Conservation (phyloP, 2,888 invertebrate species). For the Drosophila setosimentum region DNA sequence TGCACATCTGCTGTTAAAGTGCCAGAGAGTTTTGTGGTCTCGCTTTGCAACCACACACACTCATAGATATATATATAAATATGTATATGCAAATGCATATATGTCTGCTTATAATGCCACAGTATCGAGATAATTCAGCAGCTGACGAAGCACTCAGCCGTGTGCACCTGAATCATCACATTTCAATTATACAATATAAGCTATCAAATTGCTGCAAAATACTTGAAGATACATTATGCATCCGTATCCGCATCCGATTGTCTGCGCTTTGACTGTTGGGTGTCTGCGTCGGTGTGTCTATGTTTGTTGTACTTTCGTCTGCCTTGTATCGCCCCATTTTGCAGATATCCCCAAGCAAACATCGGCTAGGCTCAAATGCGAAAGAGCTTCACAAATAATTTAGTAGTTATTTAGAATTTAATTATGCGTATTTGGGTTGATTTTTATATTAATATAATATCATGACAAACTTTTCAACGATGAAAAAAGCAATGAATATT, state of each 20-base stretch:
- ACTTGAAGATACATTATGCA: conserved; percentile 44
- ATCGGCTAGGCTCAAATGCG: conserved; percentile 15
- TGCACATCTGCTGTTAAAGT: conserved; percentile 16
- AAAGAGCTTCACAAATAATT: neutral
- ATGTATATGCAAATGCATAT: neutral
- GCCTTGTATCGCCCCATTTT: conserved; percentile 21
- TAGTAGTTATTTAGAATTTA: neutral
- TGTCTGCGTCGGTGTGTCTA: neutral
- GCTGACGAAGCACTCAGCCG: conserved; percentile 49
- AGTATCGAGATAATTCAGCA: conserved; percentile 25
- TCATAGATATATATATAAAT: neutral
- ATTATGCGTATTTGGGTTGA: neutral
- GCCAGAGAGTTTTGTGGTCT: conserved; percentile 52
- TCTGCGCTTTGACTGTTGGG: neutral
- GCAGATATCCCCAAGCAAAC: conserved; percentile 27
- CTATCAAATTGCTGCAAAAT: conserved; percentile 57
- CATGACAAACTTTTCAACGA: too few species aligned
- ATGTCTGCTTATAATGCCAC: conserved; percentile 18
- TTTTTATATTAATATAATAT: neutral
- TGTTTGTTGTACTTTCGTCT: conserved; percentile 5
- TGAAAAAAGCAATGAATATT: neutral
- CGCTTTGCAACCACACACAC: conserved; percentile 24
- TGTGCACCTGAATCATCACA: conserved; percentile 70
- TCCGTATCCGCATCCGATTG: conserved; percentile 9
- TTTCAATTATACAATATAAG: conserved; percentile 70